These are phyloP conservation scores for Muricea muricata DNA, from an alignment of 92 coral and sea anemone species.

Conservation along the genomic window DNA sequence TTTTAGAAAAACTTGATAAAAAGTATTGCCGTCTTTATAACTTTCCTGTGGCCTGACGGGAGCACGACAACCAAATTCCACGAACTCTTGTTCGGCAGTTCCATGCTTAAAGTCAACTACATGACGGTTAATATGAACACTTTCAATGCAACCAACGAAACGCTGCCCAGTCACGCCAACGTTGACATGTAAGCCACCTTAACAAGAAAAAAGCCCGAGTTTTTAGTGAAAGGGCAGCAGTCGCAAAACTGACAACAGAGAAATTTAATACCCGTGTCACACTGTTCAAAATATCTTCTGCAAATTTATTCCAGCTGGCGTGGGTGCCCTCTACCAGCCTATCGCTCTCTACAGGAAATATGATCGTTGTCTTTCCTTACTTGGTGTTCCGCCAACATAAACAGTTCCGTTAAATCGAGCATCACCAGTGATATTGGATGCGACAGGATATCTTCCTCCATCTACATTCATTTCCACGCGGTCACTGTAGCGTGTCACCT, in stretches of 20 bases:
- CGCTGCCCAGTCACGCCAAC: conserved; percentile 76
- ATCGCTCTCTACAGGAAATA: no score
- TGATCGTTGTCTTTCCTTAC: conserved; percentile 47
- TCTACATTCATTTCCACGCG: conserved; percentile 71
- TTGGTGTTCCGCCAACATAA: conserved; percentile 93
- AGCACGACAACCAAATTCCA: conserved; percentile 42
- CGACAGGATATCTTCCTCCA: conserved; percentile 45
- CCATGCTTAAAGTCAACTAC: conserved; percentile 60
- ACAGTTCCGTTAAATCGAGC: conserved; percentile 74
- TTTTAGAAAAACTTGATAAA: no score
- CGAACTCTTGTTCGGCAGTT: not conserved
- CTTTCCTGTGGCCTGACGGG: conserved; percentile 3
- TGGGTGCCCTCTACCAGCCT: no score
- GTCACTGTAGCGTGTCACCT: conserved; percentile 50
- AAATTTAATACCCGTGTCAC: no score
- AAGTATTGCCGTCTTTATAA: not conserved
- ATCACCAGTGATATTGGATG: conserved; percentile 42
- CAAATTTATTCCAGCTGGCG: no score
- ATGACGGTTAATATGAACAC: conserved; percentile 65
- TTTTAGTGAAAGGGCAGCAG: not conserved
- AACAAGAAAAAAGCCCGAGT: conserved; percentile 29
- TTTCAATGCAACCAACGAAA: conserved; percentile 88
- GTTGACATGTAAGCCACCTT: conserved; percentile 67
- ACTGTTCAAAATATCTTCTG: no score
- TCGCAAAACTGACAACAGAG: no score